Evolutionary conservation across 2,797 vertebrate genomes (phyloP).

Genomic region (Bovichtus diacanthus): DNA sequence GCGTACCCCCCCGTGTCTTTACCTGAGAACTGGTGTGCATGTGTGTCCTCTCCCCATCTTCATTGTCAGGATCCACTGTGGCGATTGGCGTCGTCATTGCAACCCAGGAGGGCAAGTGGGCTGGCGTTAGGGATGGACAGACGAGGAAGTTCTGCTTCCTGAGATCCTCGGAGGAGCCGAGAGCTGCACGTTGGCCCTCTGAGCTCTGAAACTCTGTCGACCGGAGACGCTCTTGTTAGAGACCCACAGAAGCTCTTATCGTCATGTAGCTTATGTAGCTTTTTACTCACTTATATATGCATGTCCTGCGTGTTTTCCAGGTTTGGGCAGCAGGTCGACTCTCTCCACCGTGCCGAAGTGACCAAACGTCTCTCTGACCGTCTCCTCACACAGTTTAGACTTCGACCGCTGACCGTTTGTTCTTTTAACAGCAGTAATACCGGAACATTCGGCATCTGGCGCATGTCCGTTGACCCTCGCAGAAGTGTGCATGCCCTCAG

Average conservation of each 20-base stretch:
- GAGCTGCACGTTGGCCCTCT: constrained; percentile 74
- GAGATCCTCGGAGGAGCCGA: constrained; percentile 72
- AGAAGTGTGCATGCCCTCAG: neutral
- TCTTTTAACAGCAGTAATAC: neutral
- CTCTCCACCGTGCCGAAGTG: constrained; percentile 80
- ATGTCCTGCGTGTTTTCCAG: constrained; percentile 76
- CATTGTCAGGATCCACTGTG: neutral
- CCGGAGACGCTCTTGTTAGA: constrained; percentile 11
- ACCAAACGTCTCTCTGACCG: constrained; percentile 78
- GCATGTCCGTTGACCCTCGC: constrained; percentile 41
- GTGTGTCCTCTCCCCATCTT: neutral
- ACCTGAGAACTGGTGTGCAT: constrained; percentile 43
- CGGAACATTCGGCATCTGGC: neutral
- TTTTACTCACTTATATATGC: constrained; percentile 88
- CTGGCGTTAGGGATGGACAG: constrained; percentile 82
- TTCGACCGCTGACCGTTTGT: neutral
- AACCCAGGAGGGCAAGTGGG: constrained; percentile 72
- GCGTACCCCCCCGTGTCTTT: neutral
- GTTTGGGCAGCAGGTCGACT: constrained; percentile 78
- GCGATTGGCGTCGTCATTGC: constrained; percentile 1
- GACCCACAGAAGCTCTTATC: neutral
- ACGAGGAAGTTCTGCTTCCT: constrained; percentile 70
- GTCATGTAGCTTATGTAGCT: fast-evolving
- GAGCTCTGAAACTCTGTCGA: constrained; percentile 77
- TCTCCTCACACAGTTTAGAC: constrained; percentile 75